phyloP scores from a whole-genome alignment of 1,140 invertebrate genomes.

The Carcinoscorpius rotundicauda region DNA sequence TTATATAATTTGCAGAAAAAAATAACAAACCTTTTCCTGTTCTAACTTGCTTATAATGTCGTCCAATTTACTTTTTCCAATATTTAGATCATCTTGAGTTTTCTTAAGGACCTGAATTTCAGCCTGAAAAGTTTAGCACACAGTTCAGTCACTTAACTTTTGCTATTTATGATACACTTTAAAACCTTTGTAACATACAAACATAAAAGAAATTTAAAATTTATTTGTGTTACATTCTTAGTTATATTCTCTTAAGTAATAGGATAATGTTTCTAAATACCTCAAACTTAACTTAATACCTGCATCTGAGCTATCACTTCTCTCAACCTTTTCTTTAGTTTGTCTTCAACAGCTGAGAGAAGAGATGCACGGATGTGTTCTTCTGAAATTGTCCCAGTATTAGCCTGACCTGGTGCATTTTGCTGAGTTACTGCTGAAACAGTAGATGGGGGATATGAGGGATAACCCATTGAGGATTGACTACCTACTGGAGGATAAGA shows the following conservation, averaged over 20 bases:
- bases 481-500: slow-evolving; percentile 17
- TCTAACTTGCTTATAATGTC: slow-evolving; percentile 66
- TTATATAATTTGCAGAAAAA: no score
- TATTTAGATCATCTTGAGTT: slow-evolving; percentile 74
- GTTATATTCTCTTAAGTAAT: no score
- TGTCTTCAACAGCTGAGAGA: slow-evolving; percentile 88
- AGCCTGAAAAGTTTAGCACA: slow-evolving; percentile 42
- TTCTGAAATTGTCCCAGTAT: slow-evolving; percentile 70
- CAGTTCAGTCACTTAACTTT: no score
- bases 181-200: background rate
- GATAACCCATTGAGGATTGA: slow-evolving; percentile 10
- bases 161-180: background rate
- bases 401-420: background rate
- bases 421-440: slow-evolving; percentile 1
- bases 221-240: no score
- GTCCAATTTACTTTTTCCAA: slow-evolving; percentile 71
- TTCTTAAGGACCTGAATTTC: slow-evolving; percentile 80
- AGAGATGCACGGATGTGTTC: slow-evolving; percentile 89
- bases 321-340: slow-evolving; percentile 67
- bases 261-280: no score
- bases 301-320: slow-evolving; percentile 75
- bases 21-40: slow-evolving; percentile 54
- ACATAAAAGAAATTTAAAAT: background rate
- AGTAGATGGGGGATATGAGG: slow-evolving; percentile 1
- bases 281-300: slow-evolving; percentile 20